A percentile compares a stretch with the other conserved stretches of the same genome.
Conservation (phyloP, 2,888 invertebrate species). For the Drosophila histrio region DNA sequence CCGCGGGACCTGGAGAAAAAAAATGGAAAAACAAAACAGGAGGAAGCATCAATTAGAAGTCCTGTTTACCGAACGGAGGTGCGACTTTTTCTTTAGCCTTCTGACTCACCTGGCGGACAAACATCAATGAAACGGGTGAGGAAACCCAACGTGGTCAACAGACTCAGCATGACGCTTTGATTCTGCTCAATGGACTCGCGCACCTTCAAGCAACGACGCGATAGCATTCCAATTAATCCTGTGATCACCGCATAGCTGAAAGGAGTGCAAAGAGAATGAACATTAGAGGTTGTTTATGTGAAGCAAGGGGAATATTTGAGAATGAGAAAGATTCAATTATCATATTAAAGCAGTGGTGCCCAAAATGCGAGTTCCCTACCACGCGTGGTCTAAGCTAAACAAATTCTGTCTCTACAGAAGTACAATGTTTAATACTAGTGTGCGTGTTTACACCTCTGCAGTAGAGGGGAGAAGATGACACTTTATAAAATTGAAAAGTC, state of each 20-base stretch:
- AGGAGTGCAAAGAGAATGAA: slow-evolving; percentile 19
- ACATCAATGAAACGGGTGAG: slow-evolving; percentile 84
- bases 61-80: slow-evolving; percentile 42
- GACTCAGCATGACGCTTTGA: slow-evolving; percentile 83
- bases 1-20: slow-evolving; percentile 78
- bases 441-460: too few relatives aligned
- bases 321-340: background rate
- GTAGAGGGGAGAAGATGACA: background rate
- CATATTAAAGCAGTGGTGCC: too few relatives aligned
- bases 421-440: too few relatives aligned
- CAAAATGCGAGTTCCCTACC: too few relatives aligned
- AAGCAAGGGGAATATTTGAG: background rate
- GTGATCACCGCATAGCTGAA: slow-evolving; percentile 91
- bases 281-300: background rate
- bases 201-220: slow-evolving; percentile 89
- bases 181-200: slow-evolving; percentile 86
- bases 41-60: slow-evolving; percentile 35
- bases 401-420: too few relatives aligned
- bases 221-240: slow-evolving; percentile 91
- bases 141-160: slow-evolving; percentile 84
- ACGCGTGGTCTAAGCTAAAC: too few relatives aligned
- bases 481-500: background rate
- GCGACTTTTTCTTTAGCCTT: slow-evolving; percentile 33
- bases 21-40: slow-evolving; percentile 19
- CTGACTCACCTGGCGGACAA: slow-evolving; percentile 83